A percentile compares a stretch with the other conserved stretches of the same genome.
phyloP scores from a whole-genome alignment of 2,888 invertebrate species.

The Ophraella communa region DNA sequence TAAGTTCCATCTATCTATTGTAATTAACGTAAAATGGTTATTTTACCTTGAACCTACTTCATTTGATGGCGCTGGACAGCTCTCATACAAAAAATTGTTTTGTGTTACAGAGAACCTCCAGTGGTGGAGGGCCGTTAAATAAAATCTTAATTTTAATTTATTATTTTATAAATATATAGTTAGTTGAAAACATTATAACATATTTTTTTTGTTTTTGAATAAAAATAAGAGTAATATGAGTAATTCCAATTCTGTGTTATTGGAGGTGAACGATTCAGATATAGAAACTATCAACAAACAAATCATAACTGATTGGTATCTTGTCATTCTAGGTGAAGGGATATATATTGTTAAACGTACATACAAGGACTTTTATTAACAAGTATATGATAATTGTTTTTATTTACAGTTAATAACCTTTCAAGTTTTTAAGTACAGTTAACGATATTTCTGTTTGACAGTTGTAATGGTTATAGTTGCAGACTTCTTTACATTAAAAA shows the following conservation, averaged over 20 bases:
- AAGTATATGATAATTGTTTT: not conserved
- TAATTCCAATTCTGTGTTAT: conserved; percentile 2
- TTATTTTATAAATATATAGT: not conserved
- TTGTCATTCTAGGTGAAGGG: conserved; percentile 14
- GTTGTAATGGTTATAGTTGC: too few relatives aligned
- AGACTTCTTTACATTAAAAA: too few relatives aligned
- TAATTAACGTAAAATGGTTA: conserved; percentile 39
- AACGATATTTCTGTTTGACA: too few relatives aligned
- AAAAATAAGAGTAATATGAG: not conserved
- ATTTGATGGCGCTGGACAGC: conserved; percentile 31
- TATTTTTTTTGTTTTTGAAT: too few relatives aligned
- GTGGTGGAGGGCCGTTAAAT: not conserved
- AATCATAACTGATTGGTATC: conserved; percentile 15
- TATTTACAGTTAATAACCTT: not conserved
- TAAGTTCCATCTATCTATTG: conserved; percentile 34
- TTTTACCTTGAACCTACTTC: conserved; percentile 44
- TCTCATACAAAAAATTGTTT: conserved; percentile 32
- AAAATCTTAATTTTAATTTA: not conserved
- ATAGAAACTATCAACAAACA: conserved; percentile 13
- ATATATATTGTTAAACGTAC: conserved; percentile 7
- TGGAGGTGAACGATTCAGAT: conserved; percentile 10
- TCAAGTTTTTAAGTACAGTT: not conserved
- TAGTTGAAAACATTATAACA: too few relatives aligned
- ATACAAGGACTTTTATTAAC: conserved; percentile 7
- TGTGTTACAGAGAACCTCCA: not conserved